Evolutionary conservation across 2,888 invertebrate species (phyloP).

Genomic region (Andrena fulva): DNA sequence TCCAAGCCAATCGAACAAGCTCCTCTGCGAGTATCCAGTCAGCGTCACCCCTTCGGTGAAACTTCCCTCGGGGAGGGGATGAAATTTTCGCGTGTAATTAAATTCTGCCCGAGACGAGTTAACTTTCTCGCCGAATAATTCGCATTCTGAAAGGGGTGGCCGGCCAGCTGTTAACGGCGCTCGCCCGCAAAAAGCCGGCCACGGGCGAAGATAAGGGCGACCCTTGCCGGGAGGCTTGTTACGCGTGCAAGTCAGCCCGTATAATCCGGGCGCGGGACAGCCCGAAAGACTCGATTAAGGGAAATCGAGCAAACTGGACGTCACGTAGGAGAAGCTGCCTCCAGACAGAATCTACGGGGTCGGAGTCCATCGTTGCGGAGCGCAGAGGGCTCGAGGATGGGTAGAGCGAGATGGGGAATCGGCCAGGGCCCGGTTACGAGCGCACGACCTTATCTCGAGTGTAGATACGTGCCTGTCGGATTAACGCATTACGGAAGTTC

Average conservation of each 20-base stretch:
- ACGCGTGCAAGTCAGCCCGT: conserved; percentile 34
- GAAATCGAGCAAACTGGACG: conserved; percentile 66
- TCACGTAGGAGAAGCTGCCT: conserved; percentile 63
- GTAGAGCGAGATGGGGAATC: conserved; percentile 24
- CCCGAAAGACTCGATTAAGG: conserved; percentile 58
- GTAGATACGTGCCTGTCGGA: conserved; percentile 79
- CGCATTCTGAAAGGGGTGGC: conserved; percentile 37
- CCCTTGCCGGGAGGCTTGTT: conserved; percentile 21
- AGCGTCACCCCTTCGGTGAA: neutral
- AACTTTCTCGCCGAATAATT: conserved; percentile 54
- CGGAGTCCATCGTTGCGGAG: conserved; percentile 17
- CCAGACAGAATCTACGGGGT: conserved; percentile 43
- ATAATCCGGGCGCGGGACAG: conserved; percentile 33
- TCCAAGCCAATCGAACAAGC: neutral
- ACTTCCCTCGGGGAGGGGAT: neutral
- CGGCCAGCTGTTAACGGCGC: conserved; percentile 26
- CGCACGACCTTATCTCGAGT: conserved; percentile 74
- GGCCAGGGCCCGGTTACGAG: conserved; percentile 54
- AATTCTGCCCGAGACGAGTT: conserved; percentile 34
- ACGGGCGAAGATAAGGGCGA: conserved; percentile 25
- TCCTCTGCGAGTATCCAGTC: neutral
- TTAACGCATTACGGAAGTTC: conserved; percentile 84
- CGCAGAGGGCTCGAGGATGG: no score
- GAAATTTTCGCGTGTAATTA: conserved; percentile 46
- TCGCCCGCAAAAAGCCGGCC: conserved; percentile 24